Evolutionary conservation across 2,113 vertebrate genomes (phyloP).

Genomic region (Cyrtonyx montezumae): DNA sequence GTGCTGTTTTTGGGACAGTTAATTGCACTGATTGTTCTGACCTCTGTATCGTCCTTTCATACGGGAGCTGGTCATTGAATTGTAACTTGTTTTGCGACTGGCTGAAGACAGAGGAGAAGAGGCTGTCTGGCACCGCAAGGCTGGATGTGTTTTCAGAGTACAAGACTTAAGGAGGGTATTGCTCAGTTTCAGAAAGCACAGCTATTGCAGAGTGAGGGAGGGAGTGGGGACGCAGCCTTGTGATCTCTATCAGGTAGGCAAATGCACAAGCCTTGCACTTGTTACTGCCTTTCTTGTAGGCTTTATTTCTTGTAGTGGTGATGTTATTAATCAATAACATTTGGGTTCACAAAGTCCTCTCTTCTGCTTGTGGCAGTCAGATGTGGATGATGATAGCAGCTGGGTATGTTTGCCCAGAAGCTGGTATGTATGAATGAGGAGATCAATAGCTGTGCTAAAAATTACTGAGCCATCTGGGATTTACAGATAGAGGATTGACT

Average conservation of each 20-base stretch:
- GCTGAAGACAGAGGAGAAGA: constrained; percentile 7
- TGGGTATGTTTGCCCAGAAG: constrained; percentile 32
- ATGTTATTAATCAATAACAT: background rate
- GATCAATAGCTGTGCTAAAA: constrained; percentile 50
- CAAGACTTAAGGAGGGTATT: constrained; percentile 20
- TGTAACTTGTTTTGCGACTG: constrained; percentile 12
- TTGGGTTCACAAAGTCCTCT: background rate
- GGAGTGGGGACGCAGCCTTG: constrained; percentile 12
- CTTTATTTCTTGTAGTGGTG: background rate
- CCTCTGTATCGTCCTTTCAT: constrained; percentile 27
- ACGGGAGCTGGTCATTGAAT: constrained; percentile 23
- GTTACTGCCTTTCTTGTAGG: background rate
- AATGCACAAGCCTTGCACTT: background rate
- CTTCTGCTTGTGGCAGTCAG: background rate
- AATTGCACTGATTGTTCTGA: constrained; percentile 4
- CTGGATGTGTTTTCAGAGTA: constrained; percentile 59
- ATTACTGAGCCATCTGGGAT: constrained; percentile 44
- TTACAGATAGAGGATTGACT: constrained; percentile 40
- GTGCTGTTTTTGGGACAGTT: background rate
- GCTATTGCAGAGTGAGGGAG: constrained; percentile 27
- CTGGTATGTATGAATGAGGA: background rate
- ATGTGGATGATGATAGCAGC: background rate
- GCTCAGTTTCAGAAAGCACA: constrained; percentile 49
- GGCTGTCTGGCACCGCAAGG: constrained; percentile 63
- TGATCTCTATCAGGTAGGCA: constrained; percentile 66